Evolutionary conservation across 2,888 invertebrate genomes (phyloP).

Genomic region (Epirrhoe tristata): DNA sequence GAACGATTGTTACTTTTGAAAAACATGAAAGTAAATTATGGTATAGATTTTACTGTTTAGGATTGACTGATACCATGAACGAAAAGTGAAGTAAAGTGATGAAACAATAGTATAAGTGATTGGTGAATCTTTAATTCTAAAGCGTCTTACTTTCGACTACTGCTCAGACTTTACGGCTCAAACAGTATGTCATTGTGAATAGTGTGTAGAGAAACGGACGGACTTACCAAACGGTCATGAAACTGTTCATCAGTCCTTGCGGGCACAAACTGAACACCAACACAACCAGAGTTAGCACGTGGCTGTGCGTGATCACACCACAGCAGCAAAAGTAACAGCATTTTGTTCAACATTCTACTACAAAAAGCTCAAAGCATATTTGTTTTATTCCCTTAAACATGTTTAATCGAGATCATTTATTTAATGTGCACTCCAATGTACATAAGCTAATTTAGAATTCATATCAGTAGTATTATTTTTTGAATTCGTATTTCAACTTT

Average conservation of each 20-base stretch:
- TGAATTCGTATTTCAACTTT: too few relatives aligned
- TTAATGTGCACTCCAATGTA: too few relatives aligned
- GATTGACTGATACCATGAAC: constrained; percentile 8
- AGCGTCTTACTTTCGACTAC: constrained; percentile 30
- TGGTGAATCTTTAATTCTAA: constrained; percentile 24
- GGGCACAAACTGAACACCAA: constrained; percentile 92
- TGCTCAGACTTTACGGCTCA: constrained; percentile 14
- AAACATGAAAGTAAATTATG: neutral
- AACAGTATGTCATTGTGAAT: constrained; percentile 32
- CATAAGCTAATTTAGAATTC: too few relatives aligned
- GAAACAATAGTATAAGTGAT: constrained; percentile 5
- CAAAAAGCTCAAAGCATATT: neutral
- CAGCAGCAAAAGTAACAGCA: constrained; percentile 69
- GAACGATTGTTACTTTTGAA: neutral
- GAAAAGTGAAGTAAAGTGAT: constrained; percentile 8
- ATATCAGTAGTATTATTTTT: too few relatives aligned
- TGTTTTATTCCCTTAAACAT: neutral
- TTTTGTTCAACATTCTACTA: neutral
- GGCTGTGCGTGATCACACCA: constrained; percentile 63
- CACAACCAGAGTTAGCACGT: constrained; percentile 77
- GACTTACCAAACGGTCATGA: constrained; percentile 95
- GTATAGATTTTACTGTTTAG: neutral
- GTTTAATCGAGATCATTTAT: neutral
- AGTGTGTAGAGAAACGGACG: constrained; percentile 52
- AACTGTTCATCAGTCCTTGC: constrained; percentile 95